Evolutionary conservation across 2,113 vertebrate species (phyloP), one percentile per base, ranked within the genome.

Genomic region (Pyxicephalus adspersus): DNA sequence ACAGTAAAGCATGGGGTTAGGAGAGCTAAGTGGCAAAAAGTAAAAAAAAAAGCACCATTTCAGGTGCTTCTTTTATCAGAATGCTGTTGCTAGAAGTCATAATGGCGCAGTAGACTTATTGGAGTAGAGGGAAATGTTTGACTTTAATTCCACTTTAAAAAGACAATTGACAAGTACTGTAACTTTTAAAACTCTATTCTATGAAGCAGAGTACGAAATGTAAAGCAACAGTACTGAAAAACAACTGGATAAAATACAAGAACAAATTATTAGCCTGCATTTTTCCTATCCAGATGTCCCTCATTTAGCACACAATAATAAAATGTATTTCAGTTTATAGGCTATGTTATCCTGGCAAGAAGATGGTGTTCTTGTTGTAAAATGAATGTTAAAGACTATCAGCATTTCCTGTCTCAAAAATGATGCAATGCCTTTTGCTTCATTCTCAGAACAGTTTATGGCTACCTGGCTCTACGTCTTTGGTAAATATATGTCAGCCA

Each of bases 201-300:
- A 68, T 68, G 20, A 79, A 60, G 26, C 5, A 58, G 29, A 60
- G 16, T 8, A 45, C n/a, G 77, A 60, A 22, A 67, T 55, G 26
- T 57, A 57, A 78, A 66, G 67, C 52, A 38, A 57, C n/a, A 28
- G 67, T 65, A 54, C 76, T 54, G 64, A 64, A 78, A 67, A 60
- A 60, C 52, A 68, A 79, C 54, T 68, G 54, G 51, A 58, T 54
- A 68, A 34, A 57, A 77, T 25, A 29, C 26, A 18, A 28, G 34
- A 55, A 54, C 5, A 78, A 68, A 45, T 60, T 58, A 68, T 68
- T 60, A 58, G 28, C 25, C 54, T 22, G 58, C 55, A 60, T 22
- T 55, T 54, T 68, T 55, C 54, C 77, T 38, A 26, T 68, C 64
- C 65, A 79, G 77, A 79, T 79, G 77, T 79, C 64, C 68, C 64